A percentile compares a stretch with the other conserved stretches of the same genome.
Conservation (phyloP, 1,140 invertebrate genomes). For the Trichonephila clavipes region DNA sequence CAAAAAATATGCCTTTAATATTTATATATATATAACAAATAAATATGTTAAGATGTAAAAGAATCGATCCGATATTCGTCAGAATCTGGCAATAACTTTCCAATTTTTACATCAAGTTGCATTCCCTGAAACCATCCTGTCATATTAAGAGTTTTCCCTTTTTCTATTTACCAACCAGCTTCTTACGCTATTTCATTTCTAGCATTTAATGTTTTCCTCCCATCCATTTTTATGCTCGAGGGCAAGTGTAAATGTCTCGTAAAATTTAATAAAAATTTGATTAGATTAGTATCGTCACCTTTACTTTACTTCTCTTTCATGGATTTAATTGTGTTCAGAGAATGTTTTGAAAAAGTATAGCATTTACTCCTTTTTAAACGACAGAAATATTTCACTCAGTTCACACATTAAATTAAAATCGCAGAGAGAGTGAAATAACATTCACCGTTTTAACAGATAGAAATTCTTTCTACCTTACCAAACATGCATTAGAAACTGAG, state of each 20-base stretch:
- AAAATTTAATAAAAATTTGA: neutral
- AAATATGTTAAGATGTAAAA: too few species aligned
- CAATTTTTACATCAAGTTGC: neutral
- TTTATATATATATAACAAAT: too few species aligned
- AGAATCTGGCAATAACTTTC: neutral
- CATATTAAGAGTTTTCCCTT: neutral
- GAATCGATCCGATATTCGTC: neutral
- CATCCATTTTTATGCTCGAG: neutral
- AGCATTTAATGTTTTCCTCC: neutral
- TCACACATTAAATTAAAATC: neutral
- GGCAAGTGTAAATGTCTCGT: neutral
- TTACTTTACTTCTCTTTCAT: neutral
- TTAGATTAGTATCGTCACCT: neutral
- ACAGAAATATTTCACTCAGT: too few species aligned
- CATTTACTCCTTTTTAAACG: too few species aligned
- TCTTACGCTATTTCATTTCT: conserved; percentile 1
- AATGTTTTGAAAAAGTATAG: neutral
- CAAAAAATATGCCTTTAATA: too few species aligned
- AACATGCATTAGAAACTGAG: neutral
- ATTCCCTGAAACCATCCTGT: neutral
- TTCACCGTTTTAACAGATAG: neutral
- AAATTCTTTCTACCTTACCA: neutral
- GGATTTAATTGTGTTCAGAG: neutral
- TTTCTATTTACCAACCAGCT: neutral
- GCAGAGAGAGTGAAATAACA: neutral